Percentiles rank a stretch among this genome's conserved stretches.
These are phyloP conservation scores for Macrostomum lignano DNA, from an alignment of 1,140 invertebrate species.

Conservation along the genomic window DNA sequence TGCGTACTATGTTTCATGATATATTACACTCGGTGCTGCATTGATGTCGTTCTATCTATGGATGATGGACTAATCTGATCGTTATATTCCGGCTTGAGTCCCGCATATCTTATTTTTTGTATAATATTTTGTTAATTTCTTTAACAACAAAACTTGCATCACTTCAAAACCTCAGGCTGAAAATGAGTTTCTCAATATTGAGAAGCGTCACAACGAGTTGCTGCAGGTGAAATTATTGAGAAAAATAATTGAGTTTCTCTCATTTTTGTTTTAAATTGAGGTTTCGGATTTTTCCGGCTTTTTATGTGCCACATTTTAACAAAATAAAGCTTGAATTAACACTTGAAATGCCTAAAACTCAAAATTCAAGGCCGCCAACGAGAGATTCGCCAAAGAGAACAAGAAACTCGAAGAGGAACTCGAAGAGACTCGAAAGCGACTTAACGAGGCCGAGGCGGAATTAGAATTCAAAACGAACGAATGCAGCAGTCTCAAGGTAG, in stretches of 20 bases:
- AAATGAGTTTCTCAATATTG: slow-evolving; percentile 4
- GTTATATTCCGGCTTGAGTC: no score
- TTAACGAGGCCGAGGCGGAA: slow-evolving; percentile 3
- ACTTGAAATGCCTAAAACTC: neutral
- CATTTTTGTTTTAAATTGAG: no score
- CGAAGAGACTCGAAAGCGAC: slow-evolving; percentile 1
- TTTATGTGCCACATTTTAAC: neutral
- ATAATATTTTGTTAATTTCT: no score
- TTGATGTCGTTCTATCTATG: no score
- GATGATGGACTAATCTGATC: no score
- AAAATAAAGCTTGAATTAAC: neutral
- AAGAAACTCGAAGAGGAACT: slow-evolving; percentile 5
- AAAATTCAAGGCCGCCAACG: slow-evolving; percentile 4
- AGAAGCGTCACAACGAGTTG: slow-evolving; percentile 6
- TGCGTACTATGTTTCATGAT: no score
- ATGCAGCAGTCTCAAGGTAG: slow-evolving; percentile 3
- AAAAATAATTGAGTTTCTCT: no score
- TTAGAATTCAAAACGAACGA: slow-evolving; percentile 7
- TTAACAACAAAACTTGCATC: no score
- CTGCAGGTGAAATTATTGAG: neutral
- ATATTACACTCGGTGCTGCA: no score
- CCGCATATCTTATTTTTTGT: no score
- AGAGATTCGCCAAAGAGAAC: slow-evolving; percentile 5
- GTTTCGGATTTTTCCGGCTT: neutral
- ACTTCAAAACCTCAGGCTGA: slow-evolving; percentile 2